phyloP scores from a whole-genome alignment of 37 sponge, comb jelly and placozoan species.

The Crambe crambe region DNA sequence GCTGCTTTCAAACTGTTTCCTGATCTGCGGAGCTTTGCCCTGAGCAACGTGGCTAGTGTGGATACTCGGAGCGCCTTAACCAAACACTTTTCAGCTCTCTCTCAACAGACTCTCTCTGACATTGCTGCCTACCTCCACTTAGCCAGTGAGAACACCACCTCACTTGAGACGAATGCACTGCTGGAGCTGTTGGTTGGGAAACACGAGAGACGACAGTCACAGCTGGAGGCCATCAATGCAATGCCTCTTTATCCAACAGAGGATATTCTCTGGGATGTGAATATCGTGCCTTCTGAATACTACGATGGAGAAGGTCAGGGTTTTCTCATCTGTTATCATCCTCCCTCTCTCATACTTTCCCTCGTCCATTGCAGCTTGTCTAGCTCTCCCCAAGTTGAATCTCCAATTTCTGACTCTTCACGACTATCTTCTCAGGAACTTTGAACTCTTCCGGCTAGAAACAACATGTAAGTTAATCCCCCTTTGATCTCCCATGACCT shows the following conservation, averaged over 20 bases:
- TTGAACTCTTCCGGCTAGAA: conserved; percentile 92
- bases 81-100: conserved; percentile 75
- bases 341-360: not conserved
- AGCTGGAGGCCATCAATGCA: conserved; percentile 88
- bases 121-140: conserved; percentile 80
- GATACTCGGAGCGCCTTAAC: conserved; percentile 78
- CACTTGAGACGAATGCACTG: conserved; percentile 19
- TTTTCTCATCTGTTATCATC: not conserved
- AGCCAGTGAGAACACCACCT: conserved; percentile 19
- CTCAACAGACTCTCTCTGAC: conserved; percentile 67
- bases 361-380: conserved; percentile 66
- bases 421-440: conserved; percentile 95
- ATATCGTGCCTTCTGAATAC: conserved; percentile 94
- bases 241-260: conserved; percentile 98
- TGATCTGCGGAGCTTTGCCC: conserved; percentile 79
- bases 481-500: not conserved
- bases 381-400: conserved; percentile 98
- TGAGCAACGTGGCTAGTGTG: conserved; percentile 90
- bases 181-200: conserved; percentile 77
- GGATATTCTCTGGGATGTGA: conserved; percentile 89
- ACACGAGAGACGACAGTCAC: conserved; percentile 86
- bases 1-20: conserved; percentile 85
- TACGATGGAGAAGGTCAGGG: conserved; percentile 78
- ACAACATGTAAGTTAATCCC: conserved; percentile 78
- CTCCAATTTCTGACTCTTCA: conserved; percentile 99